Conservation (phyloP, 2,113 vertebrate genomes). For the Martes martes region DNA sequence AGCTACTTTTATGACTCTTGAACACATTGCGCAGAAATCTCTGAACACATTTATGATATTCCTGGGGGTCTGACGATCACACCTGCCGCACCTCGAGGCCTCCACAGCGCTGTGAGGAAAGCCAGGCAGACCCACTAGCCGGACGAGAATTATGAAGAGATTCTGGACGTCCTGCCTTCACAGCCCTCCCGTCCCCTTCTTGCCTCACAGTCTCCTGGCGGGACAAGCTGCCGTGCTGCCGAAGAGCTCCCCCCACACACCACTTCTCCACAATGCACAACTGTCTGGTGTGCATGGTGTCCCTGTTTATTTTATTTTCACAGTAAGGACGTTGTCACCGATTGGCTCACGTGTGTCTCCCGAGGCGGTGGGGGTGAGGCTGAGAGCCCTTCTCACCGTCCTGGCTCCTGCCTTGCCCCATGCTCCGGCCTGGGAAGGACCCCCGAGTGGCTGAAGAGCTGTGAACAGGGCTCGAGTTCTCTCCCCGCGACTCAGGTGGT, state of each 20-base stretch:
- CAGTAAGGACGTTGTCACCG: not conserved
- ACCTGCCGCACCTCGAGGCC: constrained; percentile 25
- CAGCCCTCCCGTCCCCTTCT: not conserved
- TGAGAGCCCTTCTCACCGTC: not conserved
- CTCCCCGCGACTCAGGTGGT: not conserved
- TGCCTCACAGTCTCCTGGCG: not conserved
- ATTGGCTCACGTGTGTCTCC: not conserved
- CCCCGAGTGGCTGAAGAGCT: not conserved
- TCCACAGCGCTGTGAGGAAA: not conserved
- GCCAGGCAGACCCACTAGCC: not conserved
- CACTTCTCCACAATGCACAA: not conserved
- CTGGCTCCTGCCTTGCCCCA: not conserved
- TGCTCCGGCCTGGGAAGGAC: not conserved
- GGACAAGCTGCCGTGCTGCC: not conserved
- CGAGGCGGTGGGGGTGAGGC: not conserved
- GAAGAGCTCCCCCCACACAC: not conserved
- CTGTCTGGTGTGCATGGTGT: not conserved
- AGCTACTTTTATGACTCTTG: constrained; percentile 58
- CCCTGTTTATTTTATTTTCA: not conserved
- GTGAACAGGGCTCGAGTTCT: not conserved
- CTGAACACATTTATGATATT: constrained; percentile 16
- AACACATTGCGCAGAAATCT: constrained; percentile 37
- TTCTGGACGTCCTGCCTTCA: not conserved
- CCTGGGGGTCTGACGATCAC: constrained; percentile 28
- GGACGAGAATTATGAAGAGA: not conserved